Evolutionary conservation across 2,797 vertebrate genomes (phyloP), one percentile per base, ranked within the genome.

Genomic region (Parotocinclus haroldoi): DNA sequence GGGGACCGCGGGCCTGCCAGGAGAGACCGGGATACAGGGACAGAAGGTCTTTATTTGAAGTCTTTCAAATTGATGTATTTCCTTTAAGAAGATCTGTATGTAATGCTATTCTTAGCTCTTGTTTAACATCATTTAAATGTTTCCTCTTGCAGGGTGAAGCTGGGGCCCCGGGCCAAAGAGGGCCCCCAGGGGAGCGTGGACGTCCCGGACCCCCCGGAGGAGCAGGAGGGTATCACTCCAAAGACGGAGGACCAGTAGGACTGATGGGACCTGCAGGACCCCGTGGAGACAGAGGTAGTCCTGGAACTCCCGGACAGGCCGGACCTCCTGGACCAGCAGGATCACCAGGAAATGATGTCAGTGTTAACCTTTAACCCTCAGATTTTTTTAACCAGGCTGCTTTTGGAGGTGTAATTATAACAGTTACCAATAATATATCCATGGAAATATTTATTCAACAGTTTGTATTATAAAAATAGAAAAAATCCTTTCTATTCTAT

Each of bases 111-210:
- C 27, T 27, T 27, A 2, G 27, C 27, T 27, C 27, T 27, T 27
- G 27, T 27, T 27, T 27, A 27, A 27, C 27, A 27, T 27, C 27
- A 27, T 27, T 27, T 27, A 2, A 2, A 44, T 9, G 45, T 1
- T 13, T 13, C n/a, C 19, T 5, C 40, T 10, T 49, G 1, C 51
- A 99, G 96, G 96, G 96, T 5, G 96, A 99, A 19, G 63, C 86
- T 0, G 96, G 96, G 5, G n/a, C 85, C 8, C 9, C 80, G 0
- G 96, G 96, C 0, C 88, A 89, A 73, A 84, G 86, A 59, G 96
- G 96, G 0, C 49, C 92, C 48, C 84, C 91, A 0, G 96, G 96
- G n/a, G 95, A 97, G 78, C 91, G 94, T 69, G 96, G 96, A 13
- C 86, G 95, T 76, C 92, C 96, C 0, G 96, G 96, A 0, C 90